Conservation (phyloP, 2,888 invertebrate species). For the Rhamnusium bicolor region DNA sequence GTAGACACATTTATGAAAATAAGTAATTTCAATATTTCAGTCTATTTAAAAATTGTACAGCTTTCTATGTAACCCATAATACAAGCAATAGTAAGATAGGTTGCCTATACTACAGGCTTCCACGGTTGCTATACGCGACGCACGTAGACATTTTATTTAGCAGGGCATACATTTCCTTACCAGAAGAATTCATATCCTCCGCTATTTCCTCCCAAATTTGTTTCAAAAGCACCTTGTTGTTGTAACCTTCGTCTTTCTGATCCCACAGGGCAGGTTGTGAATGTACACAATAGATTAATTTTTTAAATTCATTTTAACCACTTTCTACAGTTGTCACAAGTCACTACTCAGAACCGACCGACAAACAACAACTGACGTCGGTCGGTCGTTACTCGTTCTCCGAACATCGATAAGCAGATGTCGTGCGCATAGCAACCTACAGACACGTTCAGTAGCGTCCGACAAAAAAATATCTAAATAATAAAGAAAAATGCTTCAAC, state of each 20-base stretch:
- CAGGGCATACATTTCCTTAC: neutral
- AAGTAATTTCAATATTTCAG: too few relatives aligned
- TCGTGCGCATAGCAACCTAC: neutral
- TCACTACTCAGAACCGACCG: conserved; percentile 12
- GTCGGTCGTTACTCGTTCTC: conserved; percentile 9
- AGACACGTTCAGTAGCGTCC: neutral
- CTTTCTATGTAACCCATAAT: neutral
- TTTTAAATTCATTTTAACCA: conserved; percentile 14
- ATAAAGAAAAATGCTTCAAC: too few relatives aligned
- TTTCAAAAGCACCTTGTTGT: neutral
- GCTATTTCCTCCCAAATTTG: conserved; percentile 17
- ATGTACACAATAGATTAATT: conserved; percentile 6
- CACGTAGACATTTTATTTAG: neutral
- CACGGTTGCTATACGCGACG: neutral
- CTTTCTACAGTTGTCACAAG: neutral
- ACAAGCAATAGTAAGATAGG: neutral
- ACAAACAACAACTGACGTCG: conserved; percentile 3
- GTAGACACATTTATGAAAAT: too few relatives aligned
- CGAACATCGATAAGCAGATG: neutral
- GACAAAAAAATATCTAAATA: too few relatives aligned
- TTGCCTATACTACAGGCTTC: neutral
- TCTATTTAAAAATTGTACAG: too few relatives aligned
- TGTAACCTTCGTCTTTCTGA: conserved; percentile 2
- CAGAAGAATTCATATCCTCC: conserved; percentile 5
- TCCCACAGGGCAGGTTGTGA: conserved; percentile 2